These are phyloP conservation scores for Lingula anatina DNA, from an alignment of 2,888 invertebrate species.

Conservation along the genomic window DNA sequence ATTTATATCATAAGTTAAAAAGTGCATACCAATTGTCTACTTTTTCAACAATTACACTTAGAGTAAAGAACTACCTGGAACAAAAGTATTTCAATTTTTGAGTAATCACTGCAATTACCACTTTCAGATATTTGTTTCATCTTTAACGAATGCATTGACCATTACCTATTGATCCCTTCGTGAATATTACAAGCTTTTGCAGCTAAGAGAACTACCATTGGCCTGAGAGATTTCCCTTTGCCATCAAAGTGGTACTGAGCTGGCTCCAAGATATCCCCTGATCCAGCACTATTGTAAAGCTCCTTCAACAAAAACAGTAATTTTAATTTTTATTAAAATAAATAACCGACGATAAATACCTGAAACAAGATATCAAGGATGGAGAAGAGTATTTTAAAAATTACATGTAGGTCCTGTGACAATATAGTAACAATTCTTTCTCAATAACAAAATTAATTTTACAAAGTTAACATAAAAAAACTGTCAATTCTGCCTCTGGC, in stretches of 20 bases:
- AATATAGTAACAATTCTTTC: not conserved
- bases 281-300: constrained; percentile 28
- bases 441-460: not conserved
- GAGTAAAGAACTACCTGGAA: too few species aligned
- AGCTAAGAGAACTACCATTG: constrained; percentile 91
- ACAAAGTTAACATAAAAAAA: not conserved
- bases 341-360: not conserved
- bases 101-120: too few species aligned
- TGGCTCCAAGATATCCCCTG: constrained; percentile 83
- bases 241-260: constrained; percentile 98
- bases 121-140: too few species aligned
- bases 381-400: not conserved
- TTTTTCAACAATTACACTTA: too few species aligned
- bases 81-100: too few species aligned
- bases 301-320: constrained; percentile 23
- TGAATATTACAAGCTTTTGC: constrained; percentile 66
- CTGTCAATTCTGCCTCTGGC: not conserved
- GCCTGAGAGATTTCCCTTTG: constrained; percentile 93
- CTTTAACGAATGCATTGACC: too few species aligned
- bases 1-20: too few species aligned
- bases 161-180: constrained; percentile 21
- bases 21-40: too few species aligned
- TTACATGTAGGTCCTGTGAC: not conserved
- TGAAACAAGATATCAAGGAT: not conserved
- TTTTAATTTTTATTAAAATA: not conserved